These are phyloP conservation scores for Puntigrus tetrazona DNA, from an alignment of 2,113 vertebrate genomes.

Conservation along the genomic window DNA sequence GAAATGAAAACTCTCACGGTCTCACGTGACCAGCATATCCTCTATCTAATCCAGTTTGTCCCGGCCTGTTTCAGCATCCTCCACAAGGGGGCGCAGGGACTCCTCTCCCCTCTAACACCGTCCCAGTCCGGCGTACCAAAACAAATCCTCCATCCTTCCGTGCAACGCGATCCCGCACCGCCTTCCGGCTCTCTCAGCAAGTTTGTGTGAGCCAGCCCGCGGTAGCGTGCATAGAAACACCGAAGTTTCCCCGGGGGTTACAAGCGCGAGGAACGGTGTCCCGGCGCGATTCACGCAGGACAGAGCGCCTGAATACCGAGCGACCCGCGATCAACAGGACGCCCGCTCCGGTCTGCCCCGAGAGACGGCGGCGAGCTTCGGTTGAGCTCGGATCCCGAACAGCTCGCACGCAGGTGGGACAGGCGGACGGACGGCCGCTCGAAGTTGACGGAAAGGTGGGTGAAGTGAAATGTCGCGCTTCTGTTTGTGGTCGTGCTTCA, in stretches of 20 bases:
- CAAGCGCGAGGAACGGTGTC: neutral
- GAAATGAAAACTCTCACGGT: neutral
- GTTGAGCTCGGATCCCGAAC: constrained; percentile 10
- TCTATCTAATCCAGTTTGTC: neutral
- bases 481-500: neutral
- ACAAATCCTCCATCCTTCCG: constrained; percentile 55
- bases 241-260: neutral
- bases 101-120: constrained; percentile 6
- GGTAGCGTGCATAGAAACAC: neutral
- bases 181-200: constrained; percentile 21
- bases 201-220: constrained; percentile 12
- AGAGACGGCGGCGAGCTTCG: constrained; percentile 7
- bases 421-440: neutral
- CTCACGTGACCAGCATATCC: neutral
- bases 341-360: neutral
- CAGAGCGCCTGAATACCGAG: neutral
- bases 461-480: neutral
- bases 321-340: constrained; percentile 15
- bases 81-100: constrained; percentile 58
- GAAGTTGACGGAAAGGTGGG: constrained; percentile 9
- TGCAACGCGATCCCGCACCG: constrained; percentile 23
- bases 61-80: neutral
- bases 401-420: constrained; percentile 17
- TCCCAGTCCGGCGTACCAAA: constrained; percentile 50
- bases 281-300: neutral